A percentile compares a stretch with the other conserved stretches of the same genome.
These are phyloP conservation scores for Agriopis marginaria DNA, from an alignment of 2,888 invertebrate species.

Conservation along the genomic window DNA sequence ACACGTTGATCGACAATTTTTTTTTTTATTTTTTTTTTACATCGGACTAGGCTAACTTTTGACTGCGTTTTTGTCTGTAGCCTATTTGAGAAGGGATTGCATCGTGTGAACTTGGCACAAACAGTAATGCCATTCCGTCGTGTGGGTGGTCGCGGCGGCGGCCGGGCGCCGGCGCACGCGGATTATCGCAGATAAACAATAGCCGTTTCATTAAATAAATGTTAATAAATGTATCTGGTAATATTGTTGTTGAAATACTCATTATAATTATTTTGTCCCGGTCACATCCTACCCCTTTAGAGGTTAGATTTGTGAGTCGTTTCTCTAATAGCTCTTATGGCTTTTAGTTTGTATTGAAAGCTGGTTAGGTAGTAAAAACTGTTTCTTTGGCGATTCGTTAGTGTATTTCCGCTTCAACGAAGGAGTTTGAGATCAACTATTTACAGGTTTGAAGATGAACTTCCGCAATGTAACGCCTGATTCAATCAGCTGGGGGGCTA, in stretches of 20 bases:
- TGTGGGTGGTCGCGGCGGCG: slow-evolving; percentile 40
- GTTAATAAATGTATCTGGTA: slow-evolving; percentile 30
- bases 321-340: background rate
- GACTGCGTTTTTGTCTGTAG: no score
- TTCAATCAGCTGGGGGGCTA: no score
- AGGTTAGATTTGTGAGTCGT: background rate
- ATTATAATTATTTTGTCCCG: background rate
- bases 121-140: slow-evolving; percentile 6
- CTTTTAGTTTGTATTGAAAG: background rate
- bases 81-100: background rate
- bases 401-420: no score
- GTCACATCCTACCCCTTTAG: background rate
- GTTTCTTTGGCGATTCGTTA: no score
- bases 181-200: slow-evolving; percentile 43
- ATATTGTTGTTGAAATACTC: background rate
- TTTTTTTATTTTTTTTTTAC: no score
- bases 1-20: no score
- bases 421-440: no score
- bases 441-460: no score
- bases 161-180: slow-evolving; percentile 43
- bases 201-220: slow-evolving; percentile 37
- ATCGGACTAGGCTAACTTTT: no score
- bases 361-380: no score
- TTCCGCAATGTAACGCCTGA: no score
- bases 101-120: slow-evolving; percentile 19